Percentiles rank a stretch among this genome's conserved stretches.
Evolutionary conservation across 2,888 invertebrate genomes (phyloP).

Genomic region (Tetranychus piercei): DNA sequence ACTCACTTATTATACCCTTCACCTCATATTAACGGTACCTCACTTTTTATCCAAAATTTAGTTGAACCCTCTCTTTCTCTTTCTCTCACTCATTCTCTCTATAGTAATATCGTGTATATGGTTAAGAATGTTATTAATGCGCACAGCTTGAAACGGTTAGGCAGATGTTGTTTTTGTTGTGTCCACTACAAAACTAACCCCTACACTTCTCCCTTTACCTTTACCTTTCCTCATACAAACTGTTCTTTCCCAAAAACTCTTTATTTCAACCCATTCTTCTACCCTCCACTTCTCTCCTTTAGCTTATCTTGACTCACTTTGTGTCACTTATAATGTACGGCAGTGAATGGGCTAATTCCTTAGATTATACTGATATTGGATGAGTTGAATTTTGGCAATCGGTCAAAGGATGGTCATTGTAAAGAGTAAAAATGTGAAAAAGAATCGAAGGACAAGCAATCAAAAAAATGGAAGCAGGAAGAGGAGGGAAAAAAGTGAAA

Average conservation of each 20-base stretch:
- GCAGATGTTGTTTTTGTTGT: neutral
- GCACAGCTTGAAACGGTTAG: neutral
- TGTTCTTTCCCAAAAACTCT: neutral
- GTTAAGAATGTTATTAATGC: neutral
- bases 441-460: neutral
- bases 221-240: neutral
- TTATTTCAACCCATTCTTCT: neutral
- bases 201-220: neutral
- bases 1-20: neutral
- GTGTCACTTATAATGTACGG: neutral
- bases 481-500: neutral
- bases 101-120: neutral
- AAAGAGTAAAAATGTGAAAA: neutral
- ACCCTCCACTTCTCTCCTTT: neutral
- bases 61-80: neutral
- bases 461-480: neutral
- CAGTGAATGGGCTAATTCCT: neutral
- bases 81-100: neutral
- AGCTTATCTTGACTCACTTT: neutral
- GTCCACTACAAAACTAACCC: neutral
- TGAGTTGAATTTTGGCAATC: neutral
- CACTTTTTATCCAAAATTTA: neutral
- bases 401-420: neutral
- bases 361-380: neutral
- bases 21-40: conserved; percentile 1